phyloP scores from a whole-genome alignment of 2,797 vertebrate species.

The Enteromius argenteus region DNA sequence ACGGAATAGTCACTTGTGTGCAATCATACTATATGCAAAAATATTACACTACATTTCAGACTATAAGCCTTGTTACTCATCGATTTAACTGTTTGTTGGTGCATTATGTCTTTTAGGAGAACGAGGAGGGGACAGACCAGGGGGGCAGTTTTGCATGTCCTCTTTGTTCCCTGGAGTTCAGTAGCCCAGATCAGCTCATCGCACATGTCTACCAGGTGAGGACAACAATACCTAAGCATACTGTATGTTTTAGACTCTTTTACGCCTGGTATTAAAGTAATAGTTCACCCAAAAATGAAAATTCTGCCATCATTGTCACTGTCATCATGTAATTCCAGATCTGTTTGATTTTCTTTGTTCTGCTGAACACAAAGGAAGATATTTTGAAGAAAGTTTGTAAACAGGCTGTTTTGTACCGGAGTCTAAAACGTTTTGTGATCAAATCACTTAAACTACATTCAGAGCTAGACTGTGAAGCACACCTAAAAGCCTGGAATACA shows the following conservation, averaged over 20 bases:
- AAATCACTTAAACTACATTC: not conserved
- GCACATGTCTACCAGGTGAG: constrained; percentile 95
- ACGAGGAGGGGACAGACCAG: constrained; percentile 75
- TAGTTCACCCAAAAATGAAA: no score
- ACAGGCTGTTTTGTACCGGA: not conserved
- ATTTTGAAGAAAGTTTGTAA: no score
- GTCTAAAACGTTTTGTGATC: not conserved
- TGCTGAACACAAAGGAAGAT: no score
- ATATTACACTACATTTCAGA: not conserved
- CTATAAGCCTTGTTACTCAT: not conserved
- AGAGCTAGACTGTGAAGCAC: not conserved
- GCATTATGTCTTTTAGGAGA: constrained; percentile 73
- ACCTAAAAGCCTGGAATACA: not conserved
- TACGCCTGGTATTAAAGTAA: not conserved
- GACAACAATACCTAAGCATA: constrained; percentile 41
- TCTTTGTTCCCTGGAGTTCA: constrained; percentile 93
- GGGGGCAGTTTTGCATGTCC: constrained; percentile 84
- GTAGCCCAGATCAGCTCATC: constrained; percentile 91
- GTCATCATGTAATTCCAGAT: no score
- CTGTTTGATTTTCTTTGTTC: no score
- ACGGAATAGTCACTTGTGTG: constrained; percentile 1
- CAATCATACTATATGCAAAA: constrained; percentile 14
- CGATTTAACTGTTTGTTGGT: constrained; percentile 27
- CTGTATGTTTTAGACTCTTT: constrained; percentile 1
- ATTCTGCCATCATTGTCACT: no score